A percentile compares a stretch with the other conserved stretches of the same genome.
These are phyloP conservation scores for Alosa alosa DNA, from an alignment of 2,113 vertebrate species.

Conservation along the genomic window DNA sequence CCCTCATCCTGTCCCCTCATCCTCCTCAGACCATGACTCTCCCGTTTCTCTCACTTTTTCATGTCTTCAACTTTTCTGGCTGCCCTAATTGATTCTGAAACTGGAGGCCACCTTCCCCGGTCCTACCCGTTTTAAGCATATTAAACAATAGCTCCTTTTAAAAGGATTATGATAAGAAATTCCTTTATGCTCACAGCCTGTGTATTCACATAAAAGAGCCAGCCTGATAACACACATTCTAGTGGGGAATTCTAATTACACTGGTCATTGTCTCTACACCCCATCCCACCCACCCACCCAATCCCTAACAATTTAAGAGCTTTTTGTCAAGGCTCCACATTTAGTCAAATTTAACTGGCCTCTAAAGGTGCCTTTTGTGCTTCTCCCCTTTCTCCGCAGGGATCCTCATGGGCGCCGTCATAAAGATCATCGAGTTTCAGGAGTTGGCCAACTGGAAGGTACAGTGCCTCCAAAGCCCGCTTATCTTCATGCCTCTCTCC, in stretches of 20 bases:
- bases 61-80: not conserved
- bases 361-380: not conserved
- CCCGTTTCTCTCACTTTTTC: not conserved
- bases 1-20: not conserved
- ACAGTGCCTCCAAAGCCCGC: slow-evolving; percentile 37
- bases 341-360: not conserved
- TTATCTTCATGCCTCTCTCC: not conserved
- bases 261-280: not conserved
- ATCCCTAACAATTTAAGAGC: not conserved
- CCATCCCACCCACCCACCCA: not conserved
- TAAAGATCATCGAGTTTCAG: slow-evolving; percentile 97
- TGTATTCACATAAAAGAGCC: not conserved
- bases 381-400: slow-evolving; percentile 63
- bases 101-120: not conserved
- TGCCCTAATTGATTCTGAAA: slow-evolving; percentile 7
- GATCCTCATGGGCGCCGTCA: slow-evolving; percentile 97
- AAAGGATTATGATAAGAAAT: not conserved
- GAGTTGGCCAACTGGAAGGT: slow-evolving; percentile 99
- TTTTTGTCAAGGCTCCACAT: not conserved
- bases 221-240: slow-evolving; percentile 1
- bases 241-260: slow-evolving; percentile 8
- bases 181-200: not conserved
- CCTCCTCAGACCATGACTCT: not conserved
- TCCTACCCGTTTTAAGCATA: not conserved
- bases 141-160: slow-evolving; percentile 12